phyloP scores from a whole-genome alignment of 2,797 vertebrate species.

The Anisognathus igniventris region DNA sequence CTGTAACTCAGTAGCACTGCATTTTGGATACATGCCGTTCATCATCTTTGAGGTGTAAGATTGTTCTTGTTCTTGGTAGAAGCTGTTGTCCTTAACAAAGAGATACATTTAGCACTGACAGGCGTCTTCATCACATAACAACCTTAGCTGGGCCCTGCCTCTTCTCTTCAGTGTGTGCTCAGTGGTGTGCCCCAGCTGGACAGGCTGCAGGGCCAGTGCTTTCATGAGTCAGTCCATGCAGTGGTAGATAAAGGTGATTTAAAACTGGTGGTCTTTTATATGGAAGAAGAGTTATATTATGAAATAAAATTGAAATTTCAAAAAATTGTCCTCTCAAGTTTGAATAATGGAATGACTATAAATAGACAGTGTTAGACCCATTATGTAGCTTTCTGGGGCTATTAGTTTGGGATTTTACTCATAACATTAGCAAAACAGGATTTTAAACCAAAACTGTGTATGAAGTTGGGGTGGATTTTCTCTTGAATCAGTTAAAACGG shows the following conservation, averaged over 20 bases:
- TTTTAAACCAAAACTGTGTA: not conserved
- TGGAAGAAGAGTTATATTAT: not conserved
- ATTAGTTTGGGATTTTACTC: not conserved
- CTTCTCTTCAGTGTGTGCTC: not conserved
- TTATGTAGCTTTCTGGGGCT: not conserved
- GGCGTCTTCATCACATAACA: fast-evolving
- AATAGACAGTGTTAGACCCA: not conserved
- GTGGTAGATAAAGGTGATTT: not conserved
- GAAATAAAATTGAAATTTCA: not conserved
- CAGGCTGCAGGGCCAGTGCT: not conserved
- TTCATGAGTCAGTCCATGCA: not conserved
- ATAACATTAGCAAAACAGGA: not conserved
- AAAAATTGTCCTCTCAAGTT: not conserved
- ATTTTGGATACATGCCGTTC: not conserved
- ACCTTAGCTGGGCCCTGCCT: not conserved
- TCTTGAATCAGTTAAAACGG: not conserved
- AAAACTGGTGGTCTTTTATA: not conserved
- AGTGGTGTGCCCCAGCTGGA: not conserved
- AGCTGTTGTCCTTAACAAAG: not conserved
- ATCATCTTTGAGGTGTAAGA: not conserved
- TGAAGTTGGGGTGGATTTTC: not conserved
- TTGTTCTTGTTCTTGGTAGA: not conserved
- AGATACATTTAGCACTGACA: not conserved
- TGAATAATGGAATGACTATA: not conserved
- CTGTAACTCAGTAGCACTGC: not conserved